A percentile compares a stretch with the other conserved stretches of the same genome.
phyloP scores from a whole-genome alignment of 1,140 invertebrate genomes.

The Luehdorfia chinensis region DNA sequence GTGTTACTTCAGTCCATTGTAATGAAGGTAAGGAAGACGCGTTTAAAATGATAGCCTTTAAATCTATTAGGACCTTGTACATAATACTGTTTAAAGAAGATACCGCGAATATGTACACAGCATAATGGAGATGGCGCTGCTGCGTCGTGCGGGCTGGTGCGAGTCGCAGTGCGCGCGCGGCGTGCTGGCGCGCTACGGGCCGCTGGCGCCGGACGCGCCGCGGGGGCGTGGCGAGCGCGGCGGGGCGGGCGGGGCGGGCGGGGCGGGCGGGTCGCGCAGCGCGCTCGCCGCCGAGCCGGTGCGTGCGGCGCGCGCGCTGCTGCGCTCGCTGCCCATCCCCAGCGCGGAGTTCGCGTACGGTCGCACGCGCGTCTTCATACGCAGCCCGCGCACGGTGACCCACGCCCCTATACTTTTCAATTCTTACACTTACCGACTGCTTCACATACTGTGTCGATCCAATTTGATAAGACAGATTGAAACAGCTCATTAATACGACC shows the following conservation, averaged over 20 bases:
- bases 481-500: too few species aligned
- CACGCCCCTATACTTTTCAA: neutral
- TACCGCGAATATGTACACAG: too few species aligned
- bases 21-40: too few species aligned
- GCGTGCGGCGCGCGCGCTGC: conserved; percentile 62
- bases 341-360: conserved; percentile 87
- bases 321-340: conserved; percentile 84
- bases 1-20: too few species aligned
- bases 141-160: conserved; percentile 68
- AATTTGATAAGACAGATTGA: too few species aligned
- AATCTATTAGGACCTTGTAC: too few species aligned
- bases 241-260: neutral
- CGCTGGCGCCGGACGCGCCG: conserved; percentile 32
- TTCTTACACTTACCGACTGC: neutral
- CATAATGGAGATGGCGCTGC: conserved; percentile 65
- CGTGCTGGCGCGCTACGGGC: conserved; percentile 53
- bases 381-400: conserved; percentile 76
- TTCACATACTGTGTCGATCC: neutral
- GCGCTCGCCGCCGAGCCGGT: conserved; percentile 37
- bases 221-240: conserved; percentile 18
- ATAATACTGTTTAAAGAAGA: too few species aligned
- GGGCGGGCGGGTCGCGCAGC: conserved; percentile 16
- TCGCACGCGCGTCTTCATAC: conserved; percentile 84
- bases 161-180: conserved; percentile 59
- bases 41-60: too few species aligned